Base-by-base conservation (phyloP, 1,140 invertebrate species). In the Lysiphlebus fabarum region DNA sequence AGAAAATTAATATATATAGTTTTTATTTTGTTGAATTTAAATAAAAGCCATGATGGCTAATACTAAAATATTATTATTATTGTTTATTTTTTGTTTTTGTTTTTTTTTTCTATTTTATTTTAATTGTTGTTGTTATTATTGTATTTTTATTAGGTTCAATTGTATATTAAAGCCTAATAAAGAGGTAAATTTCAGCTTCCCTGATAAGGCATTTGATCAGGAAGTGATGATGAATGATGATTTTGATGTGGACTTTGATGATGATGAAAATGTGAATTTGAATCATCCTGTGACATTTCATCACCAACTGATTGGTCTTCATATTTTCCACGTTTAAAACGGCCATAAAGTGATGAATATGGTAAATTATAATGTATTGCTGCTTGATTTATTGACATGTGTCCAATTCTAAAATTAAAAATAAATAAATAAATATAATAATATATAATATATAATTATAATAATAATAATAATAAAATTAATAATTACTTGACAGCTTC, bases 381-480 rank as follows among this genome's bases (percentile, higher is more conserved):
- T 50, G 92, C 92, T 79, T 93, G 91, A 78, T 93, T 95, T 67
- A 95, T 93, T 62, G 90, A 92, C 91, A 95, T 93, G 68, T 92
- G 90, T 17, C 91, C 91, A 62, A 91, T 82, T 67, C 91, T 90
- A 73, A n/a, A 81, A 74, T 58, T 1, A 8, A 11, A 34, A 12
- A 53, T 36, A 43, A 50, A 50, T 33, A 10, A 11, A 17, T 10
- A 47, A 57, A 10, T 7, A 41, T n/a, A 41, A 14, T 4, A 12
- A 50, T 4, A n/a, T n/a, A n/a, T n/a, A n/a, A n/a, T n/a, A n/a
- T n/a, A n/a, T n/a, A n/a, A n/a, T 5, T 40, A 26, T 2, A 44
- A 36, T 4, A 51, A 36, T 43, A 12, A 6, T 9, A 34, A 40
- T 40, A 11, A 40, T 11, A 45, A 45, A 7, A n/a, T 40, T 41